Percentiles rank a stretch among this genome's conserved stretches.
Evolutionary conservation across 1,140 invertebrate species (phyloP).

Genomic region (Parapsyche elsis): DNA sequence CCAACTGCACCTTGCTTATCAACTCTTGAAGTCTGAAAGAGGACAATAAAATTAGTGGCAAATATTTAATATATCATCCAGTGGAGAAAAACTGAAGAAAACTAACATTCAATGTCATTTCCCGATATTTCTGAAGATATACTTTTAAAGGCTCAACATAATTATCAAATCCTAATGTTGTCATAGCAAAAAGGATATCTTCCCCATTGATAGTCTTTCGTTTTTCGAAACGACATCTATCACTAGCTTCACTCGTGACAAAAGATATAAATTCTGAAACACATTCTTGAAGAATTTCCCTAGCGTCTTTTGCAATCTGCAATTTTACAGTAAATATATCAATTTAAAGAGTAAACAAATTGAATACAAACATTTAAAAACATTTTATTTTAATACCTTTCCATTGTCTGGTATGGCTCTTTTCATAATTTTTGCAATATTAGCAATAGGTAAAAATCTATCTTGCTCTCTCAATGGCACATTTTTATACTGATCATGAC

Average conservation of each 20-base stretch:
- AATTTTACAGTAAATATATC: no score
- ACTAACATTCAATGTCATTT: conserved; percentile 65
- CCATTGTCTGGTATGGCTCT: conserved; percentile 94
- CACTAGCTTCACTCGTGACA: conserved; percentile 98
- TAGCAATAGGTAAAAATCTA: conserved; percentile 96
- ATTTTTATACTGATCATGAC: conserved; percentile 69
- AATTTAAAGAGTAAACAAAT: no score
- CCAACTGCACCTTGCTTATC: conserved; percentile 41
- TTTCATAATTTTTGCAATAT: conserved; percentile 99
- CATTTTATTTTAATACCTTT: conserved; percentile 73
- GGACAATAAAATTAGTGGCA: neutral
- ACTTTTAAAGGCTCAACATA: conserved; percentile 97
- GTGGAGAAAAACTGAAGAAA: neutral
- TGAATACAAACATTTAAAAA: conserved; percentile 51
- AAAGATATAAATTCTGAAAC: conserved; percentile 99
- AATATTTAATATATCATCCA: neutral
- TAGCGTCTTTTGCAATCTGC: conserved; percentile 98
- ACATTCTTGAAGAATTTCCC: conserved; percentile 99
- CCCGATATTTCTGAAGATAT: conserved; percentile 97
- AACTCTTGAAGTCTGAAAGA: conserved; percentile 43
- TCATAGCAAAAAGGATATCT: conserved; percentile 97
- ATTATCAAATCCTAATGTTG: conserved; percentile 96
- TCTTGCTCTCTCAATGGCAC: conserved; percentile 87
- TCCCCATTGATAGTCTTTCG: conserved; percentile 99
- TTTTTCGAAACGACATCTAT: conserved; percentile 97